Evolutionary conservation across 2,888 invertebrate genomes (phyloP), one percentile per base, ranked within the genome.

Genomic region (Drosophila anomalata): DNA sequence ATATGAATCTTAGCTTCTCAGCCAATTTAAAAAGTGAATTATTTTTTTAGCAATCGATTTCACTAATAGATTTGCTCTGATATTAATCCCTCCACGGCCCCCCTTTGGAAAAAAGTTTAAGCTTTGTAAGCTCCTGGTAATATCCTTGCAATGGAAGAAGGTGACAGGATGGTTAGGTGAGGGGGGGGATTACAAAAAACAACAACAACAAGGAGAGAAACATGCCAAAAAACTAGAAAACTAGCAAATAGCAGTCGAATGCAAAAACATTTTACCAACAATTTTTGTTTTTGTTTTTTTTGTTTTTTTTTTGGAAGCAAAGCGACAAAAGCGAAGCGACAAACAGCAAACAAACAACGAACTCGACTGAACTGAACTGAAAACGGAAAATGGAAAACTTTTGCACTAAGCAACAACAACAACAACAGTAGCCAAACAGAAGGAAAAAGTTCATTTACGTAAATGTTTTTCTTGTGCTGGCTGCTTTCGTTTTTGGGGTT

Each of bases 401-500:
- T 73, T 61, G 22, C 73, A 70, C 65, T 60, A 51, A 67, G 57
- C 59, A 70, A 47, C 47, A 70, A 39, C 59, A 63, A 26, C 52
- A 60, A 20, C 12, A n/a, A 2, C 36, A 36, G 36, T 36, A 53
- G 44, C 44, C 41, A 42, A 47, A 54, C 53, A 73, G 51, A 72
- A 63, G 51, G 53, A 67, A 81, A 55, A 81, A 81, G 85, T 82
- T 87, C 75, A 82, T 82, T 87, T 82, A 82, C 85, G 82, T 87
- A 82, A 82, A 82, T 85, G 86, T 73, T 74, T 72, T 72, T 44
- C 58, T 67, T 59, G 26, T 22, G 66, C 55, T 46, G 24, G 51
- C 76, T 65, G 70, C 55, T 77, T 24, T 24, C 47, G 48, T 56
- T 58, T 42, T 52, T 62, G 48, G 42, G 42, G 2, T 66, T 46